A percentile compares a stretch with the other conserved stretches of the same genome.
Evolutionary conservation across 2,113 vertebrate genomes (phyloP).

Genomic region (Lipophrys pholis): DNA sequence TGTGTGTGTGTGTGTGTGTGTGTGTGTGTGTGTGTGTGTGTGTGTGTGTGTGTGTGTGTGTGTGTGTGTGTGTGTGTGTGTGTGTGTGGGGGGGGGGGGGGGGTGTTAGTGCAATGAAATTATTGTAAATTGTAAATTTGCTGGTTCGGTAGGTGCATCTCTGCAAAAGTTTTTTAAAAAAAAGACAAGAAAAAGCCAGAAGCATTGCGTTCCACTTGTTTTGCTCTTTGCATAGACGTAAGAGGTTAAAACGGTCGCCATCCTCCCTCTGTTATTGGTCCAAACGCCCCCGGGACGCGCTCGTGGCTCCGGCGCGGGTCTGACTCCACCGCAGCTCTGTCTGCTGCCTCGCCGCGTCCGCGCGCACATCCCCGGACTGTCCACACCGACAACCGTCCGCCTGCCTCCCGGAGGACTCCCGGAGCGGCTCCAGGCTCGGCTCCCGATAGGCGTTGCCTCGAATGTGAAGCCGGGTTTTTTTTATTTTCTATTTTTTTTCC

Average conservation of each 20-base stretch:
- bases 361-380: constrained; percentile 6
- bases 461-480: not conserved
- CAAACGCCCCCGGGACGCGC: constrained; percentile 17
- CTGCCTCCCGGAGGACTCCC: not conserved
- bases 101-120: too few species aligned
- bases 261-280: constrained; percentile 52
- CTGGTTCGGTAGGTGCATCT: too few species aligned
- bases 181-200: too few species aligned
- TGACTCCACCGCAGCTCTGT: constrained; percentile 47
- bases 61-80: too few species aligned
- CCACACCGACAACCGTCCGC: not conserved
- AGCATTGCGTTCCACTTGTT: too few species aligned
- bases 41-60: too few species aligned
- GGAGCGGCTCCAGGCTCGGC: constrained; percentile 12
- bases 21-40: too few species aligned
- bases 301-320: constrained; percentile 27
- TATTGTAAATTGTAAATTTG: too few species aligned
- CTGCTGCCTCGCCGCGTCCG: constrained; percentile 33
- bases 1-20: too few species aligned
- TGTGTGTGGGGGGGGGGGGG: too few species aligned
- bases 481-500: too few species aligned
- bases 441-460: constrained; percentile 11
- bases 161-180: too few species aligned
- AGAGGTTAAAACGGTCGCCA: not conserved
- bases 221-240: not conserved